These are phyloP conservation scores for Endomychus coccineus DNA, from an alignment of 2,888 invertebrate genomes.

Conservation along the genomic window DNA sequence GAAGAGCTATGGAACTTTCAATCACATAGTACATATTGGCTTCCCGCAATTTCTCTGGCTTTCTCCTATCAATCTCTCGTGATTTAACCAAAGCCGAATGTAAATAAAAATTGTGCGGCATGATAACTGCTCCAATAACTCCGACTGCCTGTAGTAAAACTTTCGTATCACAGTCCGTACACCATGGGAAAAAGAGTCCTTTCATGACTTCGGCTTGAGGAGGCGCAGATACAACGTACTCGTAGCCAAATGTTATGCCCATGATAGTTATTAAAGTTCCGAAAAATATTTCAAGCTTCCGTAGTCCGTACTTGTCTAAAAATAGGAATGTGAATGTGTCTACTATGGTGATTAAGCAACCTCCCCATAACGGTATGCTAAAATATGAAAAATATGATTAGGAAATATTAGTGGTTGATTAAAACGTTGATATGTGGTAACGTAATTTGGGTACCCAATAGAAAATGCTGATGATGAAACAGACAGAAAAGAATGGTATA, in stretches of 20 bases:
- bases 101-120: conserved; percentile 86
- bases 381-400: too few relatives aligned
- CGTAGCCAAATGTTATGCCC: conserved; percentile 83
- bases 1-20: conserved; percentile 68
- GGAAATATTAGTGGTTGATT: too few relatives aligned
- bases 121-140: conserved; percentile 76
- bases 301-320: conserved; percentile 72
- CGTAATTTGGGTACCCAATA: too few relatives aligned
- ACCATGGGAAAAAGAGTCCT: conserved; percentile 75
- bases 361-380: conserved; percentile 68
- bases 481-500: too few relatives aligned
- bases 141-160: conserved; percentile 69
- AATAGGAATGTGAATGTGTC: conserved; percentile 85
- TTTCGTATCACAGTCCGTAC: conserved; percentile 57
- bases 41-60: conserved; percentile 62
- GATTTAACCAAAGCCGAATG: conserved; percentile 87
- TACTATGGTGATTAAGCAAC: conserved; percentile 72
- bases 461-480: too few relatives aligned
- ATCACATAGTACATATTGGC: conserved; percentile 79
- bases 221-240: conserved; percentile 67
- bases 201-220: conserved; percentile 59
- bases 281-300: conserved; percentile 78
- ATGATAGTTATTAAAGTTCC: conserved; percentile 72
- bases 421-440: too few relatives aligned
- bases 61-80: conserved; percentile 66